Conservation (phyloP, 2,797 vertebrate species). For the Rhynchonycteris naso region DNA sequence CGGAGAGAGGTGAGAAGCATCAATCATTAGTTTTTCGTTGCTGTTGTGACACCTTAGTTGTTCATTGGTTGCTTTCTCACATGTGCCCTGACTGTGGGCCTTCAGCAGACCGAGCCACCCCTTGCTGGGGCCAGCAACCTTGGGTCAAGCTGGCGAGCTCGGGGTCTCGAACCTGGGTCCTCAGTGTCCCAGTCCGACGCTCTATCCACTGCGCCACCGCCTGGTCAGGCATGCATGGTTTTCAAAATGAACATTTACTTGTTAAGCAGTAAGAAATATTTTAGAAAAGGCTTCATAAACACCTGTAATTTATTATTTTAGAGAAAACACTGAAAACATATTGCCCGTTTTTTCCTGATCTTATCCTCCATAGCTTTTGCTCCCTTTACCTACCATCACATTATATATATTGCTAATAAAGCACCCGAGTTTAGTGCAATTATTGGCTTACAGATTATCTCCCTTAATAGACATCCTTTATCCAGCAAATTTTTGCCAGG, state of each 20-base stretch:
- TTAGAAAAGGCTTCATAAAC: neutral
- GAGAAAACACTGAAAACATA: neutral
- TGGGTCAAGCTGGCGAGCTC: too few species aligned
- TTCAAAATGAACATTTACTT: neutral
- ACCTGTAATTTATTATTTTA: neutral
- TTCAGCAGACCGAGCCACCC: too few species aligned
- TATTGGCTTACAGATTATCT: neutral
- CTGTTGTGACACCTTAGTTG: too few species aligned
- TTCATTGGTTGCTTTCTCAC: too few species aligned
- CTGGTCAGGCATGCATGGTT: too few species aligned
- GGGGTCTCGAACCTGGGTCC: too few species aligned
- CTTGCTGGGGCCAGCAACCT: too few species aligned
- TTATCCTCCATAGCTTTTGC: neutral
- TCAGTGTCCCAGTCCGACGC: too few species aligned
- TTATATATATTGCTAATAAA: neutral
- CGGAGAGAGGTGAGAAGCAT: too few species aligned
- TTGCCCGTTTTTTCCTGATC: neutral
- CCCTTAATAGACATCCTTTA: neutral
- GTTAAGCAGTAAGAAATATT: constrained; percentile 1
- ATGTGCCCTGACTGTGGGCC: too few species aligned
- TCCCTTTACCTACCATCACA: neutral
- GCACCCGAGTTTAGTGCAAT: neutral
- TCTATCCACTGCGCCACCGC: too few species aligned
- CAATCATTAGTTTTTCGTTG: too few species aligned
- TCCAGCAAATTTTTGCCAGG: neutral